Percentiles rank a stretch among this genome's conserved stretches.
Evolutionary conservation across 2,888 invertebrate species (phyloP).

Genomic region (Leptopterna dolabrata): DNA sequence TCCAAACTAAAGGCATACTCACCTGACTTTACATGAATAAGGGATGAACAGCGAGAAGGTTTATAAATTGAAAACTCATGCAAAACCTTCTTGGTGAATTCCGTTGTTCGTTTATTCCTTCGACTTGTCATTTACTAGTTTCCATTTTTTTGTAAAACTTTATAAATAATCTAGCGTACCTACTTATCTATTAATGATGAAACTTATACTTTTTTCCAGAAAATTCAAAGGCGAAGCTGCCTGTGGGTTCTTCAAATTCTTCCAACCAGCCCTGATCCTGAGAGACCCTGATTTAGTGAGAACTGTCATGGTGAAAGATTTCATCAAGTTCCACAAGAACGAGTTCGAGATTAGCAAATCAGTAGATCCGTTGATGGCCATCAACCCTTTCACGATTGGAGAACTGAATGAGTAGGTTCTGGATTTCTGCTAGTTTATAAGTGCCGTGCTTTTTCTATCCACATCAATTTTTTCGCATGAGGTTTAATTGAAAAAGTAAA

Average conservation of each 20-base stretch:
- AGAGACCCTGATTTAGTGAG: slow-evolving; percentile 45
- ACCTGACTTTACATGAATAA: too few relatives aligned
- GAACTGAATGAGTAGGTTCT: slow-evolving; percentile 48
- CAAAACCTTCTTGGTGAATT: too few relatives aligned
- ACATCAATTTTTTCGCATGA: background rate
- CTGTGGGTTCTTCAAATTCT: slow-evolving; percentile 34
- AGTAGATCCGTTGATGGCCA: slow-evolving; percentile 39
- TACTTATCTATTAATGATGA: too few relatives aligned
- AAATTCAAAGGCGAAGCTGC: slow-evolving; percentile 22
- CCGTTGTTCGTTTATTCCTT: too few relatives aligned
- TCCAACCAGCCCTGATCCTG: slow-evolving; percentile 25
- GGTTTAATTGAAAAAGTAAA: too few relatives aligned
- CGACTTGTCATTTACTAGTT: too few relatives aligned
- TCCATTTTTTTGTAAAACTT: too few relatives aligned
- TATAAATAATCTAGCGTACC: too few relatives aligned
- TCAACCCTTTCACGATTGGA: slow-evolving; percentile 40
- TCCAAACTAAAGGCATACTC: too few relatives aligned
- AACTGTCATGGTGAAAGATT: slow-evolving; percentile 43
- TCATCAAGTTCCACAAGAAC: slow-evolving; percentile 40
- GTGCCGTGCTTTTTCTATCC: background rate
- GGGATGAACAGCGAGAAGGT: too few relatives aligned
- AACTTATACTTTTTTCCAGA: background rate
- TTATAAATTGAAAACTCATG: too few relatives aligned
- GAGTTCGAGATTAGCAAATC: slow-evolving; percentile 14
- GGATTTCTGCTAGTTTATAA: too few relatives aligned